Conservation (phyloP, 2,797 vertebrate genomes). For the Xenopus petersii region DNA sequence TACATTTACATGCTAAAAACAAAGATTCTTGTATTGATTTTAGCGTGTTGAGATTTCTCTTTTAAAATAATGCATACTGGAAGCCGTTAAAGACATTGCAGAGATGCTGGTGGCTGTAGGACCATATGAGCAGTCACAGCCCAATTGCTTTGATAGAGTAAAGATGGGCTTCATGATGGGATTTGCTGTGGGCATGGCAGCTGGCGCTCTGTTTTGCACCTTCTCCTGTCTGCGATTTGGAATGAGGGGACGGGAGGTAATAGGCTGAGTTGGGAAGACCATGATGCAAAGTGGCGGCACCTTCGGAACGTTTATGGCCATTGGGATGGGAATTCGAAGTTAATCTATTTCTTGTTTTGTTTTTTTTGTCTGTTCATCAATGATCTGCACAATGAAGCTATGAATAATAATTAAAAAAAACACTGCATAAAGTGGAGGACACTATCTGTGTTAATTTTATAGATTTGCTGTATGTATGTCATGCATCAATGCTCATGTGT, state of each 20-base stretch:
- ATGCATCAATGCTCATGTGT: too few relatives aligned
- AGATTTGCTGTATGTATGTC: too few relatives aligned
- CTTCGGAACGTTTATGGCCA: conserved; percentile 96
- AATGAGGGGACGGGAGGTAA: conserved; percentile 94
- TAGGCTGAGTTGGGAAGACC: conserved; percentile 95
- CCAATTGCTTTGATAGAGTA: conserved; percentile 88
- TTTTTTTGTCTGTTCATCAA: background rate
- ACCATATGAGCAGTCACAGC: conserved; percentile 89
- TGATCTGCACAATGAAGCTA: conserved; percentile 52
- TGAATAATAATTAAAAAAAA: conserved; percentile 49
- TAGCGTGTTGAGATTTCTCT: too few relatives aligned
- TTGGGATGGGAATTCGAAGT: conserved; percentile 97
- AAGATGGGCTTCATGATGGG: conserved; percentile 99
- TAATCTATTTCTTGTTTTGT: conserved; percentile 49
- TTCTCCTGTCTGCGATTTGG: conserved; percentile 96
- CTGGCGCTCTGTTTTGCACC: conserved; percentile 92
- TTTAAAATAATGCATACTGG: too few relatives aligned
- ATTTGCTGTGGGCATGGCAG: conserved; percentile 92
- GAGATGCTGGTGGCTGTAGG: conserved; percentile 97
- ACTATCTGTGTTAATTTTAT: too few relatives aligned
- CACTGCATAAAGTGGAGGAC: too few relatives aligned
- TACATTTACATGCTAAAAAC: too few relatives aligned
- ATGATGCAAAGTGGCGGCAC: conserved; percentile 98
- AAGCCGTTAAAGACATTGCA: conserved; percentile 50
- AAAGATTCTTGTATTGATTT: too few relatives aligned